Evolutionary conservation across 2,888 invertebrate genomes (phyloP).

Genomic region (Coremacera marginata): DNA sequence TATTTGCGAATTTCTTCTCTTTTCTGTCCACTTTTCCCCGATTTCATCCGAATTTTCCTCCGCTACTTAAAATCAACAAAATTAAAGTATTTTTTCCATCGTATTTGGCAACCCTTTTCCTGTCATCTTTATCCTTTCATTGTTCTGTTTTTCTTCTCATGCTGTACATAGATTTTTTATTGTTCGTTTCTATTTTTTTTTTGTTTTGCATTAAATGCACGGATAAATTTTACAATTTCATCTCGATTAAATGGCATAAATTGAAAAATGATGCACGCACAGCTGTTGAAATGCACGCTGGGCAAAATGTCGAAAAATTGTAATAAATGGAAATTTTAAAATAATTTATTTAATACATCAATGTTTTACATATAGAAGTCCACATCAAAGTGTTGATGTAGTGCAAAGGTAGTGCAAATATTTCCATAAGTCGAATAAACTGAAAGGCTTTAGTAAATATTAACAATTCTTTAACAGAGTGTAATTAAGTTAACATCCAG

Average conservation of each 20-base stretch:
- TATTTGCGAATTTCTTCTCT: too few relatives aligned
- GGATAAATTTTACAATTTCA: neutral
- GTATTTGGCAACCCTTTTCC: neutral
- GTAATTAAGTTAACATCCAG: too few relatives aligned
- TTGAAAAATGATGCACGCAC: conserved; percentile 23
- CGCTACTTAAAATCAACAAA: too few relatives aligned
- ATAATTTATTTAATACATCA: too few relatives aligned
- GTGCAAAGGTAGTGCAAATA: too few relatives aligned
- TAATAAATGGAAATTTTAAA: neutral
- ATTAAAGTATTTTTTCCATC: neutral
- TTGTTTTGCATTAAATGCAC: neutral
- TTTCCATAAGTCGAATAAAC: too few relatives aligned
- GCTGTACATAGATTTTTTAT: neutral
- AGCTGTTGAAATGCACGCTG: conserved; percentile 1
- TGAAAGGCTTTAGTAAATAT: too few relatives aligned
- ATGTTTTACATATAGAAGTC: too few relatives aligned
- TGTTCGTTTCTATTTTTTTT: neutral
- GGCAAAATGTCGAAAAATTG: neutral
- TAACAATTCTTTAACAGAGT: too few relatives aligned
- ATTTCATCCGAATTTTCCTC: too few relatives aligned
- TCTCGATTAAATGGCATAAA: conserved; percentile 27
- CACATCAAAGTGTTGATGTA: too few relatives aligned
- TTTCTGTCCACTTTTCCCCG: too few relatives aligned
- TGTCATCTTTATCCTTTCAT: neutral
- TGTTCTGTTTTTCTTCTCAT: neutral